These are phyloP conservation scores for Metalampra italica DNA, from an alignment of 2,888 invertebrate species.

Conservation along the genomic window DNA sequence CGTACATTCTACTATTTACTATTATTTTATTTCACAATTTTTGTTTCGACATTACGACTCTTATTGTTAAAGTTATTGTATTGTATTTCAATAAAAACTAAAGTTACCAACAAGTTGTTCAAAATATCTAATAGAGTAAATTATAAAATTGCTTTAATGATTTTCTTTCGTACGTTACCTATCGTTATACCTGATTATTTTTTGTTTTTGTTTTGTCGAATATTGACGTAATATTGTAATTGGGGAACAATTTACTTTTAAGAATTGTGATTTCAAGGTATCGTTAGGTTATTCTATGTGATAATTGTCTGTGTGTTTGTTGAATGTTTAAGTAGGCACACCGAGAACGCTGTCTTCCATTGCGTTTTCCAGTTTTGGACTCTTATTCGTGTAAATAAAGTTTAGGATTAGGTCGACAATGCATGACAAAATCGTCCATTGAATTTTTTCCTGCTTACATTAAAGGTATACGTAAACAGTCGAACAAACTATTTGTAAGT, in stretches of 20 bases:
- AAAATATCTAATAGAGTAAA: slow-evolving; percentile 62
- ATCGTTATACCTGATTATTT: slow-evolving; percentile 69
- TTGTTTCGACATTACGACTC: slow-evolving; percentile 36
- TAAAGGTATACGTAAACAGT: slow-evolving; percentile 43
- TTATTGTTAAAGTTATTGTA: slow-evolving; percentile 29
- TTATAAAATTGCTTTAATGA: slow-evolving; percentile 64
- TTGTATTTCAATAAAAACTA: slow-evolving; percentile 51
- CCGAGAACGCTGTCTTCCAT: slow-evolving; percentile 68
- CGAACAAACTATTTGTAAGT: slow-evolving; percentile 52
- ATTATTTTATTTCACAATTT: neutral
- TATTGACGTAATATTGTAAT: slow-evolving; percentile 57
- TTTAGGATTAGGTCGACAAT: slow-evolving; percentile 46
- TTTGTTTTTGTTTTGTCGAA: slow-evolving; percentile 51
- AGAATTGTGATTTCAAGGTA: slow-evolving; percentile 72
- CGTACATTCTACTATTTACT: neutral
- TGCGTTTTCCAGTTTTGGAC: slow-evolving; percentile 55
- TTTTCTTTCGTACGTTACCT: slow-evolving; percentile 70
- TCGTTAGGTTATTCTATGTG: slow-evolving; percentile 70
- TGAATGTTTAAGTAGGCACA: slow-evolving; percentile 39
- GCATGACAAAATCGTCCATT: slow-evolving; percentile 66
- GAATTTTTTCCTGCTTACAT: slow-evolving; percentile 36
- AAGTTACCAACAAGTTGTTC: slow-evolving; percentile 76
- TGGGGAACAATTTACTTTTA: slow-evolving; percentile 75
- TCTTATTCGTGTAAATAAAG: slow-evolving; percentile 47
- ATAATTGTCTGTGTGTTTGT: slow-evolving; percentile 50